phyloP scores from a whole-genome alignment of 1,140 invertebrate species.

The Diuraphis noxia region DNA sequence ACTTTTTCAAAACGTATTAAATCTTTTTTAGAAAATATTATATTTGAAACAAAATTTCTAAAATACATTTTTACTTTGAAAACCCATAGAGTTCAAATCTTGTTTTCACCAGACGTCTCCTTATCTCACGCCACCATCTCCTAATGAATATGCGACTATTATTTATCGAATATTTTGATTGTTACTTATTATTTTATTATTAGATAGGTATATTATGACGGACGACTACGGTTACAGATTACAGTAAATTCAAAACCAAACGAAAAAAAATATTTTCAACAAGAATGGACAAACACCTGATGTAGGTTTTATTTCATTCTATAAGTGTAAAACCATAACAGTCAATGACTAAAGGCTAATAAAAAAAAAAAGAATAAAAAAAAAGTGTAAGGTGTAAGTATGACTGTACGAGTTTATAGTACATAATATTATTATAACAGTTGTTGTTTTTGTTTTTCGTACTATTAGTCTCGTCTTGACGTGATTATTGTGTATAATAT shows the following conservation, averaged over 20 bases:
- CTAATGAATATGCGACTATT: not conserved
- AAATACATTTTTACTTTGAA: not conserved
- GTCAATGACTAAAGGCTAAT: too few species aligned
- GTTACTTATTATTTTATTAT: too few species aligned
- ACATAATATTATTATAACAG: not conserved
- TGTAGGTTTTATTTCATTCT: not conserved
- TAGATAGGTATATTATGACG: too few species aligned
- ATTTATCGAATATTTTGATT: not conserved
- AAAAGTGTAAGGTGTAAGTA: not conserved
- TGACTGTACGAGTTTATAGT: not conserved
- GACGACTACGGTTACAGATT: not conserved
- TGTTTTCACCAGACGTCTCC: not conserved
- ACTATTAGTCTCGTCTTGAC: not conserved
- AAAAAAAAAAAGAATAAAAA: too few species aligned
- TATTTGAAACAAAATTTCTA: not conserved
- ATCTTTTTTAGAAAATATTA: not conserved
- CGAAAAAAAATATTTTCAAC: not conserved
- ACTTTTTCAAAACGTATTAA: too few species aligned
- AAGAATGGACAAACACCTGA: not conserved
- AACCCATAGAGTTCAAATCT: not conserved
- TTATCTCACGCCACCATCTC: not conserved
- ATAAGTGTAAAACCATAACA: too few species aligned
- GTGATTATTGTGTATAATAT: not conserved
- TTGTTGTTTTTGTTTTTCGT: slow-evolving; percentile 7
- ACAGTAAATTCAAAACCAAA: not conserved